Base-by-base conservation (phyloP, 2,888 invertebrate genomes). In the Chrysolina haemoptera region DNA sequence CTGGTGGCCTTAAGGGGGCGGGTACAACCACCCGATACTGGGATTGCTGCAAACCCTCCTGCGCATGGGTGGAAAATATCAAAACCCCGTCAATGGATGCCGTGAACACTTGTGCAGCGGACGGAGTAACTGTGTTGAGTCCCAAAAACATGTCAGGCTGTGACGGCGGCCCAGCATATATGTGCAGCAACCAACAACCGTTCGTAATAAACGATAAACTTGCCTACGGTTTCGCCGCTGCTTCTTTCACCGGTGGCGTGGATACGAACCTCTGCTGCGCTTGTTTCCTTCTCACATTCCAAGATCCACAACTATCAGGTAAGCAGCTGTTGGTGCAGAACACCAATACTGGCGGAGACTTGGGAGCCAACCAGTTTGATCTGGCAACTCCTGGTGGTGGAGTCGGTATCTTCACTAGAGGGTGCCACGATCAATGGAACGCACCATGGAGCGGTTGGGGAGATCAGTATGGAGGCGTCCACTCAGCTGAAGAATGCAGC, bases 31-130 rank as follows among this genome's bases (percentile, higher is more conserved):
- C 79, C 1, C 70, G 78, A 11, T 80, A 79, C 71, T 80, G 80
- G 80, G 80, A 80, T 53, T 80, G 80, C 55, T 81, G 80, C 43
- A 81, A 81, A 68, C 78, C 79, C 3, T 71, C 78, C 10, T 81
- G 80, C 63, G 62, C 78, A 0, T 80, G 80, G 80, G 40, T 20
- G 1, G 80, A 73, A 16, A 71, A 72, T 55, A 62, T 76, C 59
- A 74, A 78, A 22, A 75, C 76, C 8, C 66, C 71, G 0, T 55
- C 62, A 12, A 70, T 68, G 20, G 20, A n/a, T 16, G 76, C 80
- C 6, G 75, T 79, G 6, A 35, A 66, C 10, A 74, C 78, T 12
- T 81, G 80, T 64, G 59, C 75, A 12, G 65, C 43, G 1, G 76
- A 80, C 62, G 80, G 80, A 9, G 66, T 35, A 10, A 75, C 71